Conservation (phyloP, 2,888 invertebrate species). For the Mystacides longicornis region DNA sequence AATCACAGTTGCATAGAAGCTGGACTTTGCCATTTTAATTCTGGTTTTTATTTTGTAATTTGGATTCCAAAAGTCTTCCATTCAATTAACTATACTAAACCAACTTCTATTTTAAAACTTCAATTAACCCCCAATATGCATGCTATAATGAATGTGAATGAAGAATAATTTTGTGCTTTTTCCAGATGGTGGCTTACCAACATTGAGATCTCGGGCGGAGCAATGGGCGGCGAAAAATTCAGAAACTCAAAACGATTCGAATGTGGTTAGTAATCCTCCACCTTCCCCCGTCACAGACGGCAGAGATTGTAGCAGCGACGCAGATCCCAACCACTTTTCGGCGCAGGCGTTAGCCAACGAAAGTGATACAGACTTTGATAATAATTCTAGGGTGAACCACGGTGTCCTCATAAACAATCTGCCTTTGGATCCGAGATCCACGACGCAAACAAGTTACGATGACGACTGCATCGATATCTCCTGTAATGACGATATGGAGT, state of each 20-base stretch:
- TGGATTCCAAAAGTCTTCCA: too few species aligned
- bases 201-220: slow-evolving; percentile 56
- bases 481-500: slow-evolving; percentile 65
- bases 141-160: too few species aligned
- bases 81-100: too few species aligned
- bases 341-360: slow-evolving; percentile 25
- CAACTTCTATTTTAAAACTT: too few species aligned
- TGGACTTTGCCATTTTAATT: too few species aligned
- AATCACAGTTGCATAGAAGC: too few species aligned
- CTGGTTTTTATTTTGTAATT: too few species aligned
- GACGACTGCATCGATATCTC: slow-evolving; percentile 67
- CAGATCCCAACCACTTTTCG: slow-evolving; percentile 39
- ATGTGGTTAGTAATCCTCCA: slow-evolving; percentile 64
- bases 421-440: slow-evolving; percentile 32
- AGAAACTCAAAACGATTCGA: slow-evolving; percentile 43
- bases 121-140: too few species aligned
- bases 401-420: slow-evolving; percentile 18
- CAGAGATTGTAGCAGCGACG: slow-evolving; percentile 58
- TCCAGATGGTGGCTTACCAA: slow-evolving; percentile 54
- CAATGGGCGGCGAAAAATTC: slow-evolving; percentile 38
- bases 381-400: slow-evolving; percentile 5
- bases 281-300: slow-evolving; percentile 75
- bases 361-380: slow-evolving; percentile 7
- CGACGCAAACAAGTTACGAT: slow-evolving; percentile 46
- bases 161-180: too few species aligned